Evolutionary conservation across 2,888 invertebrate species (phyloP).

Genomic region (Raillietiella orientalis): DNA sequence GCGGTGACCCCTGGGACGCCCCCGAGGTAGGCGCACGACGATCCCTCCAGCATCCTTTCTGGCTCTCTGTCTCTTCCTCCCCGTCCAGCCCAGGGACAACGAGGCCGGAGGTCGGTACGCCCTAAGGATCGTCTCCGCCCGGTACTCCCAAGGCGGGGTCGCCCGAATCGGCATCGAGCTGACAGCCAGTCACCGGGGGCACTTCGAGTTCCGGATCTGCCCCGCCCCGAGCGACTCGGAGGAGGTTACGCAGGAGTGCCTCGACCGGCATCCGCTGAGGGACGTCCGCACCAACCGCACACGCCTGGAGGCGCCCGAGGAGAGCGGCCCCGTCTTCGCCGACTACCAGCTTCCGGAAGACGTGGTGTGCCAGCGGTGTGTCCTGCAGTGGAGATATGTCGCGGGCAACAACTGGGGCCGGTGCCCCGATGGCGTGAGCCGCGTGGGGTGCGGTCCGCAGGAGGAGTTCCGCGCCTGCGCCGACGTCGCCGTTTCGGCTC

Average conservation of each 20-base stretch:
- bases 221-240: conserved; percentile 23
- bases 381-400: conserved; percentile 60
- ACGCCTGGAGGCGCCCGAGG: too few species aligned
- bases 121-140: conserved; percentile 43
- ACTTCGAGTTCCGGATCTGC: conserved; percentile 52
- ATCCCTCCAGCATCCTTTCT: too few species aligned
- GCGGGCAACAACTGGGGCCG: conserved; percentile 53
- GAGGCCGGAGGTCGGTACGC: conserved; percentile 56
- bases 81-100: conserved; percentile 28
- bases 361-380: conserved; percentile 40
- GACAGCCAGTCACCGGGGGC: conserved; percentile 58
- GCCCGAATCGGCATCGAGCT: conserved; percentile 43
- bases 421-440: conserved; percentile 17
- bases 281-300: too few species aligned
- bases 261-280: conserved; percentile 32
- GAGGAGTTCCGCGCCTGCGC: conserved; percentile 23
- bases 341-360: conserved; percentile 25
- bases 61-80: conserved; percentile 3
- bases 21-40: conserved; percentile 12
- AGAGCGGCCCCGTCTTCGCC: conserved; percentile 5
- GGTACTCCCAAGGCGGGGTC: conserved; percentile 28
- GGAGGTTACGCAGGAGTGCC: conserved; percentile 25
- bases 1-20: conserved; percentile 51
- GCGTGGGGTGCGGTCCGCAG: conserved; percentile 57
- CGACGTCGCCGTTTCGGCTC: conserved; percentile 11